phyloP scores from a whole-genome alignment of 2,888 invertebrate genomes.

The Boloria euphrosyne region DNA sequence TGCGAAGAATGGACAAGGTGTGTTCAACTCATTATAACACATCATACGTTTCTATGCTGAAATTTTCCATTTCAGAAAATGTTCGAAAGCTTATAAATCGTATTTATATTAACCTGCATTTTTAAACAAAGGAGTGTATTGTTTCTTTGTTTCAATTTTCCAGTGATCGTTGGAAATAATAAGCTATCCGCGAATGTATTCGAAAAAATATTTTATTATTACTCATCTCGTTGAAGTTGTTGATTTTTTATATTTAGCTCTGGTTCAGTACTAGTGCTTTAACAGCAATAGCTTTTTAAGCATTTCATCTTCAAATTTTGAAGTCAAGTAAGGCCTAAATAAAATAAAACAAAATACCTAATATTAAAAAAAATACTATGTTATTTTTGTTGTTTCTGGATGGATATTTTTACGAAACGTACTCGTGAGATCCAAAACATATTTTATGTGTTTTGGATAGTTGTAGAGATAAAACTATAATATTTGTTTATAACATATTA shows the following conservation, averaged over 20 bases:
- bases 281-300: conserved; percentile 13
- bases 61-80: conserved; percentile 28
- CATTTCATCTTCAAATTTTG: conserved; percentile 3
- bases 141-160: conserved; percentile 40
- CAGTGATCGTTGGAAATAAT: conserved; percentile 38
- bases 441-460: too few species aligned
- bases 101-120: conserved; percentile 35
- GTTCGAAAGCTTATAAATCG: conserved; percentile 28
- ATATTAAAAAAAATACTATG: too few species aligned
- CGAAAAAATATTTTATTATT: conserved; percentile 32
- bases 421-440: too few species aligned
- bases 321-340: conserved; percentile 10
- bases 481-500: too few species aligned
- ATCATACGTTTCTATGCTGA: conserved; percentile 25
- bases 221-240: conserved; percentile 27
- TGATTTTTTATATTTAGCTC: conserved; percentile 8
- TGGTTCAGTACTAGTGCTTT: conserved; percentile 14
- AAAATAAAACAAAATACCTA: not conserved
- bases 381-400: not conserved
- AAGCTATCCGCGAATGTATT: conserved; percentile 31
- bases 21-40: conserved; percentile 31
- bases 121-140: conserved; percentile 38
- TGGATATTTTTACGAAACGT: too few species aligned
- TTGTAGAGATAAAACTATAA: too few species aligned
- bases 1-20: conserved; percentile 31